A percentile compares a stretch with the other conserved stretches of the same genome.
Conservation (phyloP, 2,797 vertebrate species). For the Anas flavirostris region DNA sequence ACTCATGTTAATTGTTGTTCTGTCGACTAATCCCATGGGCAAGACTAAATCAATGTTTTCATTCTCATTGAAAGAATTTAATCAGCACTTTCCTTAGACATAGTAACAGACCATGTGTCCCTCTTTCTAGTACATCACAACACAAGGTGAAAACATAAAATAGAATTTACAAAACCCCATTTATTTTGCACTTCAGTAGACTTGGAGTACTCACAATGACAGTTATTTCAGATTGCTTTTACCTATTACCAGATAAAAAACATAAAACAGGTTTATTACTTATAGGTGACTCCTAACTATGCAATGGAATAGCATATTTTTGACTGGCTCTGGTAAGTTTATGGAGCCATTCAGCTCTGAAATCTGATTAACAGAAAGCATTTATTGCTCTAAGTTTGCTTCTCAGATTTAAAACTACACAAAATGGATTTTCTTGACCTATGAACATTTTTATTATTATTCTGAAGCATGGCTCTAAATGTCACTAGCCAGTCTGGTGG, state of each 20-base stretch:
- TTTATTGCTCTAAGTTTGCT: background rate
- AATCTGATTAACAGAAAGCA: background rate
- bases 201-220: background rate
- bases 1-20: background rate
- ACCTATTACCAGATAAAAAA: background rate
- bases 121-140: background rate
- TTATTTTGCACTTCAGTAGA: background rate
- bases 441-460: background rate
- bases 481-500: background rate
- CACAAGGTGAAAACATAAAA: background rate
- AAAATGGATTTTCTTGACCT: background rate
- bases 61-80: background rate
- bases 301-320: background rate
- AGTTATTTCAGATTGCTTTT: background rate
- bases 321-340: background rate
- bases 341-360: background rate
- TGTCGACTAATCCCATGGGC: background rate
- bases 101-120: background rate
- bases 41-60: background rate
- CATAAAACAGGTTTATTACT: background rate
- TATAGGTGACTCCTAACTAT: background rate
- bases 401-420: background rate
- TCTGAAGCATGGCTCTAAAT: background rate
- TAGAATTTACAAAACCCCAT: fast-evolving
- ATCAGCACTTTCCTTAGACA: background rate